Base-by-base conservation (phyloP, 2,797 vertebrate genomes). In the Dicrostonyx torquatus region DNA sequence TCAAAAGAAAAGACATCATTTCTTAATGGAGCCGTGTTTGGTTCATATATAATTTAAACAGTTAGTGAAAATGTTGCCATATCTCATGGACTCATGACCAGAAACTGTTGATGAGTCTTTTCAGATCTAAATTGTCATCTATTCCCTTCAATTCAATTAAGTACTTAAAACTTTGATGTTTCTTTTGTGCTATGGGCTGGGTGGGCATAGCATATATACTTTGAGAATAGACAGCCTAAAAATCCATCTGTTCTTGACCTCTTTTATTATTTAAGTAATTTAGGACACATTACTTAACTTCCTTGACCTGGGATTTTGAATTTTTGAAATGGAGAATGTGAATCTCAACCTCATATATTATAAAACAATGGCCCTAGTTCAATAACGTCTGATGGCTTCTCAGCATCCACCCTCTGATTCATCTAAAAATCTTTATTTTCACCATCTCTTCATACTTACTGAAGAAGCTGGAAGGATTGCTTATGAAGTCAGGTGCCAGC, bases 301-400 rank as follows among this genome's bases (percentile, higher is more conserved):
- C 10, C 87, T 92, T 66, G 43, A 55, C 26, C 18, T 77, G 48
- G n/a, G 1, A 70, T 20, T 94, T 95, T 91, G 73, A 89, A 73
- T 89, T 60, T 62, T 2, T 66, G 53, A 89, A 79, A 76, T 37
- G 48, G n/a, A 92, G 6, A 15, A 2, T 55, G 26, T 31, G 8
- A 89, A 60, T 94, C 20, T 91, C 73, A 72, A 1, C 0, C 20
- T 62, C 12, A 20, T 48, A 31, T 13, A 43, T 60, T 76, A 34
- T 48, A 48, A 88, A 60, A 60, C 50, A 40, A 29, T 2, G 76
- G 0, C 0, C 1, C 6, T 80, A 26, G 1, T 3, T 22, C 2
- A 31, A 5, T 37, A 72, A 66, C 14, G 89, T 78, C 29, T 26
- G 2, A 13, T 5, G 50, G 53, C 2, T 53, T 48, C 72, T 89